Percentiles rank a stretch among this genome's conserved stretches.
These are phyloP conservation scores for Trachurus trachurus DNA, from an alignment of 2,797 vertebrate genomes.

Conservation along the genomic window DNA sequence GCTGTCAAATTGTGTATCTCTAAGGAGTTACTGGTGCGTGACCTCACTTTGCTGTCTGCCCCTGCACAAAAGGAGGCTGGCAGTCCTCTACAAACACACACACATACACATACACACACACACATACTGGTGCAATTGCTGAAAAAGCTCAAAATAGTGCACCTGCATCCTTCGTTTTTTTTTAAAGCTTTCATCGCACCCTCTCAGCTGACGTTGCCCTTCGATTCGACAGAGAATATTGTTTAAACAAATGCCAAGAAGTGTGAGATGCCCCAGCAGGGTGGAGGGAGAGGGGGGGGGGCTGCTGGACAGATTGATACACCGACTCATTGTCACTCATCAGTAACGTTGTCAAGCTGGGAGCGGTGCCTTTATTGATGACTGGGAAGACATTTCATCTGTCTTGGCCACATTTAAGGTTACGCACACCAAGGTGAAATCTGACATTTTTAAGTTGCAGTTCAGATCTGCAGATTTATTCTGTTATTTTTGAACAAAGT, in stretches of 20 bases:
- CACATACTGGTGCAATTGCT: neutral
- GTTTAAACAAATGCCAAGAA: constrained; percentile 50
- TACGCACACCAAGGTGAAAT: constrained; percentile 21
- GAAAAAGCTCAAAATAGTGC: constrained; percentile 21
- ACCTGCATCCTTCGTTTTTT: constrained; percentile 37
- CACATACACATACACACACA: constrained; percentile 7
- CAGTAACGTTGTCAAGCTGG: constrained; percentile 43
- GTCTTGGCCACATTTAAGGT: constrained; percentile 33
- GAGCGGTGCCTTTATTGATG: constrained; percentile 28
- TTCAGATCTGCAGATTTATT: neutral
- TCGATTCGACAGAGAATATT: constrained; percentile 34
- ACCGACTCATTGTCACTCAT: constrained; percentile 51
- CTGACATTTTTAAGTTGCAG: neutral
- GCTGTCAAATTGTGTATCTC: constrained; percentile 67
- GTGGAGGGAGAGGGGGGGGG: too few species aligned
- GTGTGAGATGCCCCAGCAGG: constrained; percentile 31
- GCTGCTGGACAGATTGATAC: constrained; percentile 39
- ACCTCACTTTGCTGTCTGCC: constrained; percentile 53
- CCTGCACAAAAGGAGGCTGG: constrained; percentile 28
- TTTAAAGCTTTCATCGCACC: constrained; percentile 62
- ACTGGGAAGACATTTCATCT: constrained; percentile 29
- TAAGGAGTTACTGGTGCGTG: constrained; percentile 57
- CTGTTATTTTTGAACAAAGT: neutral
- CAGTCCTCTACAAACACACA: neutral
- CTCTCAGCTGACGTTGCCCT: constrained; percentile 23